These are phyloP conservation scores for Cichladusa arquata DNA, from an alignment of 2,113 vertebrate genomes.

Conservation along the genomic window DNA sequence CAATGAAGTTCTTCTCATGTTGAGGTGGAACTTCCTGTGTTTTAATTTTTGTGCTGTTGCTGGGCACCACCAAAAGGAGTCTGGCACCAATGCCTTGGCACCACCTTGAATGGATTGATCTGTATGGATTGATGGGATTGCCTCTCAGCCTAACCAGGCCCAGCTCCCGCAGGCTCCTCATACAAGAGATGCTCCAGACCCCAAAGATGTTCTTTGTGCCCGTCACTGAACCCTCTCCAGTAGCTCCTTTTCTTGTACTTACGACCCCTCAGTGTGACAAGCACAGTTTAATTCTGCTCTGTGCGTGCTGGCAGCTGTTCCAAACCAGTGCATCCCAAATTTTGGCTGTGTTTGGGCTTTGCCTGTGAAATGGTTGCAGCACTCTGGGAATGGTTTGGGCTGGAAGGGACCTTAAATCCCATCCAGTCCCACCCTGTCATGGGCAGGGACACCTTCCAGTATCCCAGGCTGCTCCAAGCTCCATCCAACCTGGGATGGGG, in stretches of 20 bases:
- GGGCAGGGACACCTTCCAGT: neutral
- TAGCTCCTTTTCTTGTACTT: neutral
- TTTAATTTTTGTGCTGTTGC: neutral
- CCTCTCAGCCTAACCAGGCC: neutral
- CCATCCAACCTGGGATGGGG: neutral
- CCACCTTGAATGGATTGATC: accelerated
- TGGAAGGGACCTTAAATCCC: neutral
- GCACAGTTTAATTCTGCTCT: neutral
- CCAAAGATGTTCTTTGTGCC: neutral
- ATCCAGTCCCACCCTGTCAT: neutral
- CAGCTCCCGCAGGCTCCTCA: neutral
- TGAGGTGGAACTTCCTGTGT: neutral
- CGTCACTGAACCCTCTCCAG: neutral
- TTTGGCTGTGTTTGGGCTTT: neutral
- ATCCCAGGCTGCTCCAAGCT: accelerated
- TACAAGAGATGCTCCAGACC: accelerated
- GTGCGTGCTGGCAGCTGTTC: too few species aligned
- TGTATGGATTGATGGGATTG: neutral
- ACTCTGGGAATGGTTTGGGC: neutral
- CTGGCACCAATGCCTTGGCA: neutral
- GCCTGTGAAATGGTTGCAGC: neutral
- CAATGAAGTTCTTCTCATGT: accelerated
- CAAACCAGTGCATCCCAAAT: neutral
- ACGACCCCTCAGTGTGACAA: neutral
- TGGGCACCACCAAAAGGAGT: neutral